Base-by-base conservation (phyloP, 1,140 invertebrate species). In the Gryon sp. region DNA sequence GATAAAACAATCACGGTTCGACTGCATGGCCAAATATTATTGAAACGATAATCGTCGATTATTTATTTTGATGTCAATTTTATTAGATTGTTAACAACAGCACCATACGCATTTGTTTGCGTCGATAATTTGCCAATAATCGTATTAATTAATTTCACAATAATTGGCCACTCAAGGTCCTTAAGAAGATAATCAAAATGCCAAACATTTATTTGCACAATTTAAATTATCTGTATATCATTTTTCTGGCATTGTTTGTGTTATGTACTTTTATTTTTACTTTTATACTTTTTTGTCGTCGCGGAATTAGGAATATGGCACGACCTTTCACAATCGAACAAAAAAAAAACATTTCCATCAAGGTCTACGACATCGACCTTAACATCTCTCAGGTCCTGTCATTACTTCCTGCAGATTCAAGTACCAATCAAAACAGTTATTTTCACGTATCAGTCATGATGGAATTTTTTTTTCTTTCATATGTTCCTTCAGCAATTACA, bases 331-430 rank as follows among this genome's bases (percentile, higher is more conserved):
- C n/a, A n/a, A n/a, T n/a, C 15, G 34, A 45, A 8, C 19, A 19
- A 48, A 9, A 48, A 62, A n/a, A 22, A 52, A 43, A 65, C 46
- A 52, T 52, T 48, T 19, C 43, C 45, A 65, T 53, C 60, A 72
- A 76, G 77, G 77, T 70, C 70, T 53, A 69, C 72, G 62, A 76
- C 72, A n/a, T n/a, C 77, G 73, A 62, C 66, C 72, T 72, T 76
- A 69, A 65, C 26, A 41, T n/a, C n/a, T 52, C 53, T 43, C 15
- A 12, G 60, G 40, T 48, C 34, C 55, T 38, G 19, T 18, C 40
- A 63, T 68, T 76, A 50, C 45, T 70, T 76, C 30, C 34, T 24
- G 4, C 9, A 38, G n/a, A n/a, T n/a, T 48, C 38, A 62, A 62
- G 55, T 26, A 60, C 57, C 75, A 70, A 59, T 43, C 34, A 18